Conservation (phyloP, 2,113 vertebrate genomes). For the Bostrychus sinensis region DNA sequence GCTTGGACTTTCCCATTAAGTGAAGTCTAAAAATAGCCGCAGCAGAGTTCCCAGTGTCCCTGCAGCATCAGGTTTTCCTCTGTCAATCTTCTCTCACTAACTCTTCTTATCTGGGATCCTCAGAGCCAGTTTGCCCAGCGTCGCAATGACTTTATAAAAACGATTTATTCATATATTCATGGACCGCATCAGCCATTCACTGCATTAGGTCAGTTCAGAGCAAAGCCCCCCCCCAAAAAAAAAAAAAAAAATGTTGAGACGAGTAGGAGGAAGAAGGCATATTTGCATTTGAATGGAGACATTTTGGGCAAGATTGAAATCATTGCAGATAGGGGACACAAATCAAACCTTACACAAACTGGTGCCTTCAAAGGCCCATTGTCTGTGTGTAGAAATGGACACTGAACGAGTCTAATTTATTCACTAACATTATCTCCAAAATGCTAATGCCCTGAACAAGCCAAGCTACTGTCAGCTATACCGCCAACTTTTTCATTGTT, state of each 20-base stretch:
- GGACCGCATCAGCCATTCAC: not conserved
- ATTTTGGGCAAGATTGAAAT: conserved; percentile 9
- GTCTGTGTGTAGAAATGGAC: conserved; percentile 1
- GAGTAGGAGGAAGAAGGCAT: not conserved
- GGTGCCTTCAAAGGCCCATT: conserved; percentile 3
- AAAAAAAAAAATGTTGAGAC: not conserved
- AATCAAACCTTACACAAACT: not conserved
- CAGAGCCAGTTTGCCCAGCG: not conserved
- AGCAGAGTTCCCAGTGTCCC: not conserved
- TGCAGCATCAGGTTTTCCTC: not conserved
- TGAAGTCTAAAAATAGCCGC: not conserved
- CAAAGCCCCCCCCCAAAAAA: not conserved
- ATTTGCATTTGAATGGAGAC: conserved; percentile 11
- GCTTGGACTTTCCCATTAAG: not conserved
- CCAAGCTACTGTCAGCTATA: conserved; percentile 13
- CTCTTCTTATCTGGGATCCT: not conserved
- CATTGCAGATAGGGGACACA: not conserved
- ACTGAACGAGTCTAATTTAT: conserved; percentile 49
- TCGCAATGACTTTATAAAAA: conserved; percentile 2
- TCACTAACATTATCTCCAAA: conserved; percentile 51
- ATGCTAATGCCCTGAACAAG: conserved; percentile 37
- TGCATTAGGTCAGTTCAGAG: not conserved
- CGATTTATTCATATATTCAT: conserved; percentile 14
- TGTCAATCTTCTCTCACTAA: not conserved
- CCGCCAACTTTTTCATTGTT: not conserved